Evolutionary conservation across 2,113 vertebrate species (phyloP).

Genomic region (Centrocercus urophasianus): DNA sequence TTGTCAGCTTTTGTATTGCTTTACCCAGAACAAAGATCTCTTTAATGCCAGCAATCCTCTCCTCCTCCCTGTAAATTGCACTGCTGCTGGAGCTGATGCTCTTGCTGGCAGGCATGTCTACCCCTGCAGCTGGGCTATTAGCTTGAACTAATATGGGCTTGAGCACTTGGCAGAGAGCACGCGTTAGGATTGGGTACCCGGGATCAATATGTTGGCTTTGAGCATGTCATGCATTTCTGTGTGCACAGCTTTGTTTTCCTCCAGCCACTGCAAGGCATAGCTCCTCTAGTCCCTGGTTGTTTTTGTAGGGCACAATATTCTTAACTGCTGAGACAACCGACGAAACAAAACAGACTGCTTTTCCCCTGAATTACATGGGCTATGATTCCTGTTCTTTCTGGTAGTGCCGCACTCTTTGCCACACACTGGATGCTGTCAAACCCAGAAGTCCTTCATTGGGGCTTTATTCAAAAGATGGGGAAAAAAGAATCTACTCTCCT

Average conservation of each 20-base stretch:
- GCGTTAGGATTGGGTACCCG: background rate
- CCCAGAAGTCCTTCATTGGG: background rate
- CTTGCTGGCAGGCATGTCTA: background rate
- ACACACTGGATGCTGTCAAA: background rate
- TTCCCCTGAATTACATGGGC: background rate
- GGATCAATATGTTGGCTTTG: background rate
- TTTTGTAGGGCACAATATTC: background rate
- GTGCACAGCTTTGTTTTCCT: background rate
- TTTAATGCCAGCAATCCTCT: background rate
- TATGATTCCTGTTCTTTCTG: background rate
- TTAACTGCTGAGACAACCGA: background rate
- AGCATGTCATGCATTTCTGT: background rate
- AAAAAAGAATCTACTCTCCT: background rate
- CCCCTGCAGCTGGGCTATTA: background rate
- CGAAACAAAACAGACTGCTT: fast-evolving
- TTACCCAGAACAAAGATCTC: background rate
- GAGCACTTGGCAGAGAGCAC: background rate
- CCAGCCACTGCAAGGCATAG: background rate
- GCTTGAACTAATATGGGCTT: background rate
- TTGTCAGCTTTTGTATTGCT: background rate
- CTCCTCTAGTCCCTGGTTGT: background rate
- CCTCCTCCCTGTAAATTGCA: background rate
- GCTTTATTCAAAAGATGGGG: background rate
- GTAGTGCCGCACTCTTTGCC: background rate
- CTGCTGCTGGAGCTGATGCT: background rate